Conservation (phyloP, 2,113 vertebrate genomes). For the Labeo catla region DNA sequence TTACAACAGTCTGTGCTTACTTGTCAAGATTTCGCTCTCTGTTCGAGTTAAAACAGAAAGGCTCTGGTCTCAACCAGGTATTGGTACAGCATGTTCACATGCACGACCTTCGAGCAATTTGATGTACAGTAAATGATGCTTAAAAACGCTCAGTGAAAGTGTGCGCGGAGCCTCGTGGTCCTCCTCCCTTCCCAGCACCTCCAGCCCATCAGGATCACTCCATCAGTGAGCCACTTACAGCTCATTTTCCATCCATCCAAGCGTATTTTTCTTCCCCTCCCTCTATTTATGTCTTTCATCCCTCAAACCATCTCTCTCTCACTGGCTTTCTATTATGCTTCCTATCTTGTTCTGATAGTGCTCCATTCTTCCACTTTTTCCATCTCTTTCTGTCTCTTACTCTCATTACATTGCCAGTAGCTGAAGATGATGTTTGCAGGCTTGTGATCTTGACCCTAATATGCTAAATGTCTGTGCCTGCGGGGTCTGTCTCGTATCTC, state of each 20-base stretch:
- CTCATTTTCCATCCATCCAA: slow-evolving; percentile 33
- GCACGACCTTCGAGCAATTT: background rate
- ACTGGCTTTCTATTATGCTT: background rate
- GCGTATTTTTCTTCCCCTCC: slow-evolving; percentile 19
- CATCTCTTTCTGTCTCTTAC: slow-evolving; percentile 24
- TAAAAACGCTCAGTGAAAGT: slow-evolving; percentile 6
- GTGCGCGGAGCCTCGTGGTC: background rate
- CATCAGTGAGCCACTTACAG: slow-evolving; percentile 34
- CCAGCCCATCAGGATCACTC: slow-evolving; percentile 21
- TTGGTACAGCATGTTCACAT: background rate
- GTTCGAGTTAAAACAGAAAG: slow-evolving; percentile 3
- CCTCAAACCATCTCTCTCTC: slow-evolving; percentile 33
- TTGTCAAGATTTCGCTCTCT: background rate
- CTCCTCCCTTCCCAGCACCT: background rate
- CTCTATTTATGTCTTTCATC: slow-evolving; percentile 34
- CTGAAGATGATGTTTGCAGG: slow-evolving; percentile 40
- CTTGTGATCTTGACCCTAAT: slow-evolving; percentile 49
- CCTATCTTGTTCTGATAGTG: background rate
- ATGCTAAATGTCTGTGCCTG: slow-evolving; percentile 41
- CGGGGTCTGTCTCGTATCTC: slow-evolving; percentile 14
- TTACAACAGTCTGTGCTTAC: background rate
- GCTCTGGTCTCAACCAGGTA: background rate
- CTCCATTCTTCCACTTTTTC: slow-evolving; percentile 20
- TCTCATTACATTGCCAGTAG: slow-evolving; percentile 32
- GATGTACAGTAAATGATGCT: slow-evolving; percentile 10